A percentile compares a stretch with the other conserved stretches of the same genome.
Conservation (phyloP, 2,888 invertebrate species). For the Eremobia ochroleuca region DNA sequence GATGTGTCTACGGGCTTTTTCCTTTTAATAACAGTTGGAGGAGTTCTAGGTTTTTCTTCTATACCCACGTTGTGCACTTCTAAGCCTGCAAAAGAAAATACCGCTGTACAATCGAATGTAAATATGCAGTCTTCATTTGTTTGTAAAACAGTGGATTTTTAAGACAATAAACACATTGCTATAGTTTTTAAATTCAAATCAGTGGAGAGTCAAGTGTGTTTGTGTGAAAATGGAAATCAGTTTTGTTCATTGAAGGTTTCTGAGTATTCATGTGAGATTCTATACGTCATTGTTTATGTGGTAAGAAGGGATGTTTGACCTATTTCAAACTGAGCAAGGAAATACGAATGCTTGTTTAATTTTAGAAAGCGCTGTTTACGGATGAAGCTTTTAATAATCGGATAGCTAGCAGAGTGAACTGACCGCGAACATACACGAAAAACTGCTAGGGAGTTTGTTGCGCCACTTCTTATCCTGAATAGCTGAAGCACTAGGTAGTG, state of each 20-base stretch:
- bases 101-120: conserved; percentile 19
- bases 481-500: not conserved
- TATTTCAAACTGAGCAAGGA: conserved; percentile 10
- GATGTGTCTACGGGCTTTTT: conserved; percentile 91
- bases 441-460: not conserved
- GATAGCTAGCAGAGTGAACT: not conserved
- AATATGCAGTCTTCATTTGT: conserved; percentile 55
- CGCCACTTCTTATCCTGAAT: not conserved
- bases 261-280: conserved; percentile 33
- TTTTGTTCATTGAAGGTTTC: conserved; percentile 37
- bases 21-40: conserved; percentile 88
- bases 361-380: not conserved
- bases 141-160: conserved; percentile 73
- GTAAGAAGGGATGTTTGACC: conserved; percentile 8
- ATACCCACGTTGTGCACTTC: conserved; percentile 75
- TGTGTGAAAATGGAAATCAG: conserved; percentile 74
- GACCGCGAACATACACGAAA: not conserved
- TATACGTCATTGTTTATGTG: conserved; percentile 20
- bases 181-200: conserved; percentile 80
- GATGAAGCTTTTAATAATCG: not conserved
- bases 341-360: conserved; percentile 3
- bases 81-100: conserved; percentile 78
- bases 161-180: conserved; percentile 66
- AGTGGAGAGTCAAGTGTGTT: conserved; percentile 62
- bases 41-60: conserved; percentile 82